A percentile compares a stretch with the other conserved stretches of the same genome.
These are phyloP conservation scores for Brienomyrus brachyistius DNA, from an alignment of 2,113 vertebrate genomes.

Conservation along the genomic window DNA sequence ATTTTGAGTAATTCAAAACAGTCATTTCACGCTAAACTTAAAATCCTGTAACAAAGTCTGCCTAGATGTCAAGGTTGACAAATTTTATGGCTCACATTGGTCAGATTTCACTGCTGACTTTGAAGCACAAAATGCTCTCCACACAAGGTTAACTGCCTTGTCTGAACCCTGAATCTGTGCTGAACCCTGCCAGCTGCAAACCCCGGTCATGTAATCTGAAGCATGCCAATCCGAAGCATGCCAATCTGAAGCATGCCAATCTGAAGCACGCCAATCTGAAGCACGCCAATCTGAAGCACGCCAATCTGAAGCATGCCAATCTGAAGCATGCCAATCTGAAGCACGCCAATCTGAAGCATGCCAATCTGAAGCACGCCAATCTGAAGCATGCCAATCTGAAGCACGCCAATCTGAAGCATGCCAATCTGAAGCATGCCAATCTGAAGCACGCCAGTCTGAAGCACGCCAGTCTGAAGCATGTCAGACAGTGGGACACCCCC, in stretches of 20 bases:
- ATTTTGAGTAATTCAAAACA: background rate
- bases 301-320: background rate
- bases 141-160: background rate
- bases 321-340: background rate
- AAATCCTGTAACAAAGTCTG: background rate
- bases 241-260: no score
- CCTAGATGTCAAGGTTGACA: background rate
- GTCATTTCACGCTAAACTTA: background rate
- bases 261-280: background rate
- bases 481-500: no score
- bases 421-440: background rate
- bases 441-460: no score
- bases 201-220: background rate
- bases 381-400: no score
- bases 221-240: background rate
- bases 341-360: no score
- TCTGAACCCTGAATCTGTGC: background rate
- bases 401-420: background rate
- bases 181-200: background rate
- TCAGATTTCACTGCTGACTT: background rate
- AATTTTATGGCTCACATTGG: background rate
- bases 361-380: background rate
- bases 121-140: background rate
- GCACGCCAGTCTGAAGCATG: background rate
- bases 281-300: no score